Evolutionary conservation across 2,888 invertebrate species (phyloP), one percentile per base, ranked within the genome.

Genomic region (Latrodectus hesperus): DNA sequence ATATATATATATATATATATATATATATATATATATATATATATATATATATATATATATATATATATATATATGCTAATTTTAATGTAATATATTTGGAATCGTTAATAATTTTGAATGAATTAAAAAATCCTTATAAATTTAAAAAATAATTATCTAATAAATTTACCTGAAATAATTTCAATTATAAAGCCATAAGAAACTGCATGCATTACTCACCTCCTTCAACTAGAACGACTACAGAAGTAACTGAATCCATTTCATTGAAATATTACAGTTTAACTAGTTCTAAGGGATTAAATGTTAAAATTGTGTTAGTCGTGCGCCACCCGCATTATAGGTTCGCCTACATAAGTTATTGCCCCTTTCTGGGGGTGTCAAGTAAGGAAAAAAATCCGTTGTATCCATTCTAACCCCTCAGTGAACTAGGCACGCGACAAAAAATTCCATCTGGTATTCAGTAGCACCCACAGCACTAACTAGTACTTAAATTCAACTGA

Each of bases 291-390:
- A 49, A 67, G 51, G 38, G 72, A 52, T 60, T 65, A 70, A 85
- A 72, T 86, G 76, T 53, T 70, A 52, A 60, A 60, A 80, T 80
- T 80, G 78, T 76, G 79, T 80, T 79, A 14, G 60, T 22, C 64
- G 60, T 60, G 60, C 60, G 11, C 60, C 22, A 17, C 16, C 60
- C 26, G 17, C 55, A 22, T 52, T 22, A 22, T 38, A 52, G n/a
- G 14, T 55, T 86, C 79, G 75, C 86, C 81, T 84, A 78, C 79
- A 76, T 77, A 87, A 87, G 86, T 87, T 87, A 81, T 82, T 87
- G 86, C 86, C 86, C 85, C 72, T 81, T 71, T 76, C 49, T 72
- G 49, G 22, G 51, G 38, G 64, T 26, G 52, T 17, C 53, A 55
- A 17, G 16, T 22, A 60, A 17, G 9, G 51, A 64, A 72, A 87